Evolutionary conservation across 2,888 invertebrate genomes (phyloP), one percentile per base, ranked within the genome.

Genomic region (Iselma pallidipennis): DNA sequence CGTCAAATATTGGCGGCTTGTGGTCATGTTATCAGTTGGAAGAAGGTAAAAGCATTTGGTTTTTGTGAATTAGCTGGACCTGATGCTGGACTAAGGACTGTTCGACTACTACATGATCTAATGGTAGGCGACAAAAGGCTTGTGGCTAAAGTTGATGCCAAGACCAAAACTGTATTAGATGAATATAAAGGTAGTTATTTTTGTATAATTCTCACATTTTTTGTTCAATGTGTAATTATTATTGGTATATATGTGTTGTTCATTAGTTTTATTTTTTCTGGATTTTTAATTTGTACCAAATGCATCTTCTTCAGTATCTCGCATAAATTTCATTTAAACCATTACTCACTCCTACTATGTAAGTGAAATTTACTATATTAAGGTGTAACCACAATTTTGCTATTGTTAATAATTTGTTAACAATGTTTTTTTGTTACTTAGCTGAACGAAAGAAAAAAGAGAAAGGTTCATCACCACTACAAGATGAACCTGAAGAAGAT

Each of bases 1-100:
- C 89, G 96, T 70, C 92, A 94, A 72, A 90, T 99, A 77, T 85
- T 99, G 55, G 89, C 91, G 77, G 91, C 95, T 57, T 98, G 98
- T 84, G 99, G 99, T 3, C 91, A 91, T 65, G 96, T 99, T 53
- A 86, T 95, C 12, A 94, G 92, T 73, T 99, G 99, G 99, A 98
- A 98, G 83, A 87, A 98, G 63, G 97, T 98, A 16, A 95, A 96
- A 80, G 95, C 95, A 1, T 98, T 98, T 83, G 98, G 98, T 9
- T 99, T 98, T 84, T 96, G 98, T 84, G 98, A 98, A 84, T 95
- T 95, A 82, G 95, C 94, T 69, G 91, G 94, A 61, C 97, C 98
- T 16, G 96, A 97, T 83, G 94, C 97, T 19, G 98, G 98, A 42
- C 85, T 98, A 71, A 87, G 98, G 68, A 96, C 98, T 69, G 95